Base-by-base conservation (phyloP, 2,113 vertebrate species). In the Heteronetta atricapilla region DNA sequence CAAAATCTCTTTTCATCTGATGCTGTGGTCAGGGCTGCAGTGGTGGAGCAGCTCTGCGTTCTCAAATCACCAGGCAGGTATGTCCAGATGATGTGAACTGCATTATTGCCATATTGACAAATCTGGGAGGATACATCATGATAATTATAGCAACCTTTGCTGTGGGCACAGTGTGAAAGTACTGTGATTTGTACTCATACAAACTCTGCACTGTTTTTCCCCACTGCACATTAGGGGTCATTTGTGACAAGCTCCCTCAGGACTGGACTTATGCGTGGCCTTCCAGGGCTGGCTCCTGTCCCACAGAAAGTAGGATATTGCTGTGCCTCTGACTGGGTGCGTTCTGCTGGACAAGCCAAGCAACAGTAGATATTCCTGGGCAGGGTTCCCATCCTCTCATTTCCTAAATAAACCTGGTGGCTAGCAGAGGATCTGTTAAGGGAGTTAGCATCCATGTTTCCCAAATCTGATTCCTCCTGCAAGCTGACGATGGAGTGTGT, bases 261-360 rank as follows among this genome's bases (percentile, higher is more conserved):
- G 7, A n/a, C 20, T 2, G 1, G 21, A 34, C 5, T n/a, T 50
- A 10, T 38, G 15, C 1, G 0, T 20, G 48, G 60, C n/a, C 19
- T 67, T 52, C 20, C 26, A 64, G 53, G 42, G 18, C 58, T 62
- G 46, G 33, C 23, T 86, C 4, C 29, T 14, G 11, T 80, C 55
- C 63, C 31, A 58, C 44, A 53, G 38, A 76, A 76, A 58, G 13
- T 0, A 0, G 60, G 60, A 62, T 62, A 15, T 10, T 2, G 7
- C 60, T 25, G 34, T 38, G 29, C 13, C 60, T 34, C 60, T 33
- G 25, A 38, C 34, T 18, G 9, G 28, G 13, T 55, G 33, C 38
- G 15, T 21, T 66, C 36, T 40, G 28, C n/a, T 72, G 48, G 59
- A 42, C 29, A 86, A 89, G 18, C 42, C 34, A 18, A 10, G 13